Conservation (phyloP, 2,888 invertebrate species). For the Calliopum simillimum region DNA sequence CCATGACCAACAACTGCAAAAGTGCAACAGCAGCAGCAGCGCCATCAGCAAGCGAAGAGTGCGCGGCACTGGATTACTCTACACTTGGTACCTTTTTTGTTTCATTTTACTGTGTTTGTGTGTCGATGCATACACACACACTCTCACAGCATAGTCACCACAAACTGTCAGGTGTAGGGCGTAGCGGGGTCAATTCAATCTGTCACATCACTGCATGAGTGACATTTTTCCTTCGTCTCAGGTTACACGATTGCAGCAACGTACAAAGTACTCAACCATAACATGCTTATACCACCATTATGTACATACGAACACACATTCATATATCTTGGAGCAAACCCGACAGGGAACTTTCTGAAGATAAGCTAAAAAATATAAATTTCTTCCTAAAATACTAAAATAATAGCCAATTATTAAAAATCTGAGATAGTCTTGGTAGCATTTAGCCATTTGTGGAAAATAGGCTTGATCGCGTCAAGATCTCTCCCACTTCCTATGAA, state of each 20-base stretch:
- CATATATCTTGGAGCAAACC: no score
- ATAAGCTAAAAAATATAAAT: no score
- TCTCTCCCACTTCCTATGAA: no score
- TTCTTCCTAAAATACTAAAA: no score
- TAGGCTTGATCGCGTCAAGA: no score
- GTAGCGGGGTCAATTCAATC: conserved; percentile 29
- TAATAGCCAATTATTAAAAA: no score
- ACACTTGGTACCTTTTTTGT: conserved; percentile 16
- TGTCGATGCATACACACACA: not conserved
- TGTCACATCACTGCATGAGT: conserved; percentile 25
- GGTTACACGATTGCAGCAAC: conserved; percentile 6
- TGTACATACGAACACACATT: no score
- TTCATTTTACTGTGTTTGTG: not conserved
- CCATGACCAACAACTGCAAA: conserved; percentile 11
- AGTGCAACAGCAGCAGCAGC: conserved; percentile 8
- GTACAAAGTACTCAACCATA: conserved; percentile 22
- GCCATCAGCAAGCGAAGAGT: not conserved
- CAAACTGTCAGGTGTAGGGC: not conserved
- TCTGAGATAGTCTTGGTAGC: no score
- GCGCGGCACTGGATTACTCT: conserved; percentile 7
- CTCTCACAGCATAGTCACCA: not conserved
- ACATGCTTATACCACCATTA: conserved; percentile 18
- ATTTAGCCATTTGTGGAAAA: no score
- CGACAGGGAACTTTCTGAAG: no score
- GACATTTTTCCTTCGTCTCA: conserved; percentile 35